These are phyloP conservation scores for Varanus komodoensis DNA, from an alignment of 2,113 vertebrate species.

Conservation along the genomic window DNA sequence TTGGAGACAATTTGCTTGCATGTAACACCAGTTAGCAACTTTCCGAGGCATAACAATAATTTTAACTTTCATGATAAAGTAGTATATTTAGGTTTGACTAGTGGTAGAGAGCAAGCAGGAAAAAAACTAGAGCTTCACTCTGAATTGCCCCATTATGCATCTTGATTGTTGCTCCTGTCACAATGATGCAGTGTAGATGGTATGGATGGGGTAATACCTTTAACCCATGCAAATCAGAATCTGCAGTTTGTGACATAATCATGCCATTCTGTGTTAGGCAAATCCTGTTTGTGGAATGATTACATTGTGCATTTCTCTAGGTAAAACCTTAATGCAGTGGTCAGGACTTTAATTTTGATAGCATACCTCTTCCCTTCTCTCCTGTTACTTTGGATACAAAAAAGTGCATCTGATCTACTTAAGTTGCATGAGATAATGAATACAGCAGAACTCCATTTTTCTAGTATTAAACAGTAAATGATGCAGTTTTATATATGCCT, in stretches of 20 bases:
- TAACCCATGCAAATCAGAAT: background rate
- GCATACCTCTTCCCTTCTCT: background rate
- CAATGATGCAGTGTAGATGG: background rate
- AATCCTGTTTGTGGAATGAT: background rate
- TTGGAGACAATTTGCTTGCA: no score
- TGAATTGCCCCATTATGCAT: background rate
- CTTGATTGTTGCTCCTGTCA: background rate
- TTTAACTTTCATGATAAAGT: background rate
- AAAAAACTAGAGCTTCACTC: no score
- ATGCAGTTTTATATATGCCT: background rate
- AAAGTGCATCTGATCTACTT: background rate
- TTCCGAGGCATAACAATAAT: background rate
- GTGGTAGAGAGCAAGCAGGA: no score
- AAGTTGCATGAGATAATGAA: conserved; percentile 4
- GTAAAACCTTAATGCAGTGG: background rate
- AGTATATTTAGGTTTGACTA: background rate
- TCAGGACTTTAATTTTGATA: background rate
- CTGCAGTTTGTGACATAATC: background rate
- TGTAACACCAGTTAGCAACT: background rate
- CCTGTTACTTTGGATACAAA: conserved; percentile 36
- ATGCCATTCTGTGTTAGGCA: no score
- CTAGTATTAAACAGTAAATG: background rate
- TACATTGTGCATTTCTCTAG: conserved; percentile 44
- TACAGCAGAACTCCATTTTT: background rate
- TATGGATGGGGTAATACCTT: background rate